phyloP scores from a whole-genome alignment of 1,140 invertebrate genomes.

The Gerris buenoi region DNA sequence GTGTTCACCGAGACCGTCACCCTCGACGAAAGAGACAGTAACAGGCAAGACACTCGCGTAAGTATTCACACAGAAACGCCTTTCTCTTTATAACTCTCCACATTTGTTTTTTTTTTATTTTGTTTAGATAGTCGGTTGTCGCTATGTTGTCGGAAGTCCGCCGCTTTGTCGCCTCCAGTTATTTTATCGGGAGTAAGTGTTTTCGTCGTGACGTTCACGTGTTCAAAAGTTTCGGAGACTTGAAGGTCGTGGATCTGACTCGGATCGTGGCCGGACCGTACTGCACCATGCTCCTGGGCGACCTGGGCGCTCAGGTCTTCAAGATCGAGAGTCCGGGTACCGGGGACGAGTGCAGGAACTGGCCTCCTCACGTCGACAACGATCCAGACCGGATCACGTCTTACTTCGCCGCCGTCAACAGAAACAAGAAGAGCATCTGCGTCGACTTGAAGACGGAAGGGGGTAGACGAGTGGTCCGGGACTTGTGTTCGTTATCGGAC shows the following conservation, averaged over 20 bases:
- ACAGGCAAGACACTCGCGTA: neutral
- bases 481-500: slow-evolving; percentile 62
- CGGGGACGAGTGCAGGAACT: slow-evolving; percentile 83
- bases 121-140: neutral
- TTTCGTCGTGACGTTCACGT: neutral
- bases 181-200: too few relatives aligned
- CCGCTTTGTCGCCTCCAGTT: too few relatives aligned
- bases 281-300: slow-evolving; percentile 85
- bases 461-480: slow-evolving; percentile 56
- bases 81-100: neutral
- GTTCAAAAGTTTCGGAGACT: slow-evolving; percentile 33
- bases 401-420: slow-evolving; percentile 79
- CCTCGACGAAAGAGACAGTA: neutral
- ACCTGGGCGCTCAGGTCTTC: slow-evolving; percentile 86
- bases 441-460: slow-evolving; percentile 59
- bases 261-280: slow-evolving; percentile 58
- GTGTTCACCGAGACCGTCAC: neutral
- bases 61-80: neutral
- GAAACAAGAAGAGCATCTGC: slow-evolving; percentile 90
- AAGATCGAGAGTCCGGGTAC: slow-evolving; percentile 66
- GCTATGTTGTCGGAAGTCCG: neutral
- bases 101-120: neutral
- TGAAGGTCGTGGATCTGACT: slow-evolving; percentile 67
- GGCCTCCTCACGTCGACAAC: slow-evolving; percentile 71
- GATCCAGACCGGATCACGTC: slow-evolving; percentile 46